These are phyloP conservation scores for Urosaurus nigricauda DNA, from an alignment of 2,797 vertebrate species.

Conservation along the genomic window DNA sequence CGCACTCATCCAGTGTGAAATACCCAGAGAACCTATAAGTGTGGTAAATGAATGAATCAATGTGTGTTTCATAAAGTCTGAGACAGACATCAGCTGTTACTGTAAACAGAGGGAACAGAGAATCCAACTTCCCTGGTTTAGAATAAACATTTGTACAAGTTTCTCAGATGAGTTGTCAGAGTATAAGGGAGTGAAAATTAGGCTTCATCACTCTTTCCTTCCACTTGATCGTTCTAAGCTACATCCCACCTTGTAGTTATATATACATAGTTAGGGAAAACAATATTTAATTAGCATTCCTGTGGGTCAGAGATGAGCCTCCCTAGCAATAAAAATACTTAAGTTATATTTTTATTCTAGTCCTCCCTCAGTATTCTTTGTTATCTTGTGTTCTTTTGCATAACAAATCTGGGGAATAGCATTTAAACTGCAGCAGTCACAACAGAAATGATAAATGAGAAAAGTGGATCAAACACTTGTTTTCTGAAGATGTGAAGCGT, in stretches of 20 bases:
- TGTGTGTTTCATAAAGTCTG: neutral
- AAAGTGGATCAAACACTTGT: neutral
- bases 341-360: constrained; percentile 46
- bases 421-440: neutral
- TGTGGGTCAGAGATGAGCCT: constrained; percentile 35
- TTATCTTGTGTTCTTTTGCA: constrained; percentile 54
- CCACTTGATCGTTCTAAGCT: constrained; percentile 39
- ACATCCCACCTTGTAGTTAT: constrained; percentile 31
- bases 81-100: constrained; percentile 18
- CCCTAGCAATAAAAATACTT: constrained; percentile 41
- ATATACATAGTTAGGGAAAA: constrained; percentile 35
- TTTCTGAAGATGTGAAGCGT: neutral
- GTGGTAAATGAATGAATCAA: neutral
- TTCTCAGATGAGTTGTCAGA: constrained; percentile 60
- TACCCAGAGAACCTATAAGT: neutral
- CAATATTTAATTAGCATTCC: constrained; percentile 52
- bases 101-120: constrained; percentile 52
- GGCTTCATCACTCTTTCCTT: constrained; percentile 51
- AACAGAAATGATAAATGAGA: constrained; percentile 16
- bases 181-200: constrained; percentile 45
- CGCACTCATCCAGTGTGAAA: neutral
- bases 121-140: constrained; percentile 58
- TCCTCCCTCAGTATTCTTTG: constrained; percentile 30
- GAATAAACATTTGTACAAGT: constrained; percentile 57
- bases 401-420: neutral